Percentiles rank a stretch among this genome's conserved stretches.
These are phyloP conservation scores for Noctilio leporinus DNA, from an alignment of 2,113 vertebrate genomes.

Conservation along the genomic window DNA sequence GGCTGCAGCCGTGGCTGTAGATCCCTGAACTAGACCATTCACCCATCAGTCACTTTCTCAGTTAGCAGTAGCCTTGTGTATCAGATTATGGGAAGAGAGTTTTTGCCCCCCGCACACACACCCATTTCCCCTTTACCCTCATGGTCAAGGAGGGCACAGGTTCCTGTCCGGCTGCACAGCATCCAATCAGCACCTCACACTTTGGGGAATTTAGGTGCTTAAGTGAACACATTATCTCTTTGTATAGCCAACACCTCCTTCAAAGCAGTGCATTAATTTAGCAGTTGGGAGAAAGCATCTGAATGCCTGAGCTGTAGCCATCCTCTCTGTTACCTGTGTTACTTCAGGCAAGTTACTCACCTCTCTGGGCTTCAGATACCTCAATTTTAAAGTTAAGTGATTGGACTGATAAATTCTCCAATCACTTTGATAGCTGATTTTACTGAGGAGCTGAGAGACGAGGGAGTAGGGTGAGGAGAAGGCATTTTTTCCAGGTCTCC, in stretches of 20 bases:
- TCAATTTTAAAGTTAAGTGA: background rate
- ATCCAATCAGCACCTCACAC: background rate
- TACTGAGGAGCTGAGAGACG: background rate
- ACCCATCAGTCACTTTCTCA: too few species aligned
- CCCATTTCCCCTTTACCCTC: background rate
- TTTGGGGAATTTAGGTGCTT: background rate
- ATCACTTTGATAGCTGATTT: background rate
- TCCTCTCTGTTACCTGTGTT: background rate
- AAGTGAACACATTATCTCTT: background rate
- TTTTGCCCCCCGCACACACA: rapidly evolving
- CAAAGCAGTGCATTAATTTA: background rate
- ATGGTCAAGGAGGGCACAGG: background rate
- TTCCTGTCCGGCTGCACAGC: background rate
- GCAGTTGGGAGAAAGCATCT: background rate
- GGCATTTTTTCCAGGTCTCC: background rate
- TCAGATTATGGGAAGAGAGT: too few species aligned
- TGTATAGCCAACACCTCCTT: background rate
- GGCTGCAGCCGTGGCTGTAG: background rate
- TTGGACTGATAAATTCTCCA: background rate
- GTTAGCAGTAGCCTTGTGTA: background rate
- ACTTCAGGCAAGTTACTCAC: background rate
- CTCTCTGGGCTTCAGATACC: background rate
- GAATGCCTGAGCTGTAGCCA: background rate
- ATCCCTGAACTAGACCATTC: background rate
- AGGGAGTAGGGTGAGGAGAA: rapidly evolving